A percentile compares a stretch with the other conserved stretches of the same genome.
phyloP scores from a whole-genome alignment of 2,113 vertebrate genomes.

The Himantopus leucocephalus region DNA sequence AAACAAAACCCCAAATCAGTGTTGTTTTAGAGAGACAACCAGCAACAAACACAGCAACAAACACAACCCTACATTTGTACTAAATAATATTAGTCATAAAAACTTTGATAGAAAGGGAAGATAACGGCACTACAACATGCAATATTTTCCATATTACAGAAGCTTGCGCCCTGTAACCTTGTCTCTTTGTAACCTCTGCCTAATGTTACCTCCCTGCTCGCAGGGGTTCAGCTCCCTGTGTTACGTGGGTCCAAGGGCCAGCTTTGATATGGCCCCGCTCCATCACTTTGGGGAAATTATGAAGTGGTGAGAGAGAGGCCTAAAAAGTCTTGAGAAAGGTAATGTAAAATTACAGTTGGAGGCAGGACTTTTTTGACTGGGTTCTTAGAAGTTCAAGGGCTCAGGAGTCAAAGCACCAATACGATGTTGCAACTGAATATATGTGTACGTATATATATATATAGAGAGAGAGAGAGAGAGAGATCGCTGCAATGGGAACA shows the following conservation, averaged over 20 bases:
- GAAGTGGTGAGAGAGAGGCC: neutral
- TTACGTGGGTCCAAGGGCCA: neutral
- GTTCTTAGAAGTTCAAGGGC: neutral
- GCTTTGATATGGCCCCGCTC: neutral
- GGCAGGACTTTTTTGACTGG: neutral
- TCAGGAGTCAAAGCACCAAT: neutral
- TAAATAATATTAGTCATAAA: neutral
- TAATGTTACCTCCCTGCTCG: neutral
- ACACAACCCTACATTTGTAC: neutral
- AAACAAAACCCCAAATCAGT: neutral
- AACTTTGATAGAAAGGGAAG: neutral
- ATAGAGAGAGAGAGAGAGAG: no score
- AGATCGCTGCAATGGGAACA: accelerated
- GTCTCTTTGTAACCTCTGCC: neutral
- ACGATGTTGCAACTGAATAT: neutral
- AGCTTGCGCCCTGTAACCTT: neutral
- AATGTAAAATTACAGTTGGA: neutral
- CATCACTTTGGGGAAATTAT: neutral
- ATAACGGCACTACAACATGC: neutral
- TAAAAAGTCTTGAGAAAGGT: neutral
- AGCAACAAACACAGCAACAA: neutral
- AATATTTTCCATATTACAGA: neutral
- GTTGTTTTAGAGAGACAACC: neutral
- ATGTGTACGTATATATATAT: accelerated
- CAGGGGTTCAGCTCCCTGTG: neutral